Evolutionary conservation across 2,797 vertebrate genomes (phyloP), one percentile per base, ranked within the genome.

Genomic region (Vultur gryphus): DNA sequence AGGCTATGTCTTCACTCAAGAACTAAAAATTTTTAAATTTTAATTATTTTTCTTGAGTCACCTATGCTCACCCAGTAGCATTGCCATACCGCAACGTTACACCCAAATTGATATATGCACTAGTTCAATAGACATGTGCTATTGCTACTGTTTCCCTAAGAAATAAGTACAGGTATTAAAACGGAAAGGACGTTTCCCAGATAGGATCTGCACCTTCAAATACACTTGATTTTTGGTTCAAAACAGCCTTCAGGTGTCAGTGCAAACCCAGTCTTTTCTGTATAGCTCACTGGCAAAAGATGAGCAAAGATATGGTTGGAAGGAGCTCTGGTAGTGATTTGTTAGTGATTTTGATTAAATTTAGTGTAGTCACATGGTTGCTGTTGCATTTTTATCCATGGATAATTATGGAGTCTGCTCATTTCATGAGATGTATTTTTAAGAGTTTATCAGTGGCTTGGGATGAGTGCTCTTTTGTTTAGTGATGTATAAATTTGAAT

Each of bases 401-500:
- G 92, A 72, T 96, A 97, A 96, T 97, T 96, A 95, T 69, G 76
- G 90, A 96, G 87, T 72, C 93, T 97, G 95, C 79, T 96, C 89
- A 94, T 97, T 97, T 96, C 95, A 95, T 96, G 90, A 96, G 94
- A 93, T 94, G 94, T 96, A 90, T 94, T 97, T 97, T 97, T 96
- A 97, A 97, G 95, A 96, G 96, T 96, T 96, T 97, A 93, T 94
- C 95, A 92, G 95, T 95, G 96, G 94, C 93, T 96, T 96, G 96
- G 95, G 95, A 97, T 97, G 97, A 97, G 97, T 96, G 95, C 89
- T 97, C 96, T 95, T 97, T 97, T 97, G 94, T 96, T 96, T 97
- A 96, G 94, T 96, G 92, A 86, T 97, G 96, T 97, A 96, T 97
- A 97, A 96, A 97, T 96, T 96, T 97, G 97, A 97, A 97, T 97